These are phyloP conservation scores for Prorops nasuta DNA, from an alignment of 1,140 invertebrate genomes.

Conservation along the genomic window DNA sequence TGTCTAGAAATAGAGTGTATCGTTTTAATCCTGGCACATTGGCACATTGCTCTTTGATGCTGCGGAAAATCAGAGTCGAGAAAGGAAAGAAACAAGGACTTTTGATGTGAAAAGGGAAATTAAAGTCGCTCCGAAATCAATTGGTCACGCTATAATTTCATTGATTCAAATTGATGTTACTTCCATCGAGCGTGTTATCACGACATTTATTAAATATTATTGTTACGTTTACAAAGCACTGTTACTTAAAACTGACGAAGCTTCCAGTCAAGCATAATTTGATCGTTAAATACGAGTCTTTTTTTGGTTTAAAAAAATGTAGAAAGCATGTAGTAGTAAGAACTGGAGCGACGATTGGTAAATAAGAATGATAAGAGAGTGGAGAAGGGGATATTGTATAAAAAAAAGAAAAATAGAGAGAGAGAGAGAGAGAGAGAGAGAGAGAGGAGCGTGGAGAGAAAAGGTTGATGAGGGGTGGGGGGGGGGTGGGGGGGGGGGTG, in stretches of 20 bases:
- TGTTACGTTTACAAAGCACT: too few relatives aligned
- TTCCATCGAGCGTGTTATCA: too few relatives aligned
- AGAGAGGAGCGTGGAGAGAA: constrained; percentile 3
- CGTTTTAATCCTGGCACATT: constrained; percentile 35
- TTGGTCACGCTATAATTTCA: too few relatives aligned
- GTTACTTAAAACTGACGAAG: too few relatives aligned
- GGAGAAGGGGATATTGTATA: not conserved
- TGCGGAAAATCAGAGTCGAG: constrained; percentile 14
- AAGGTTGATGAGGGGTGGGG: constrained; percentile 1
- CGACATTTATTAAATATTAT: too few relatives aligned
- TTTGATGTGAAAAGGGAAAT: too few relatives aligned
- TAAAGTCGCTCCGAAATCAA: too few relatives aligned
- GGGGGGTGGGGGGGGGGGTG: constrained; percentile 9
- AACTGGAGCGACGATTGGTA: not conserved
- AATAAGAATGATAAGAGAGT: not conserved
- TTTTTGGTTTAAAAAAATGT: too few relatives aligned
- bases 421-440: constrained; percentile 1
- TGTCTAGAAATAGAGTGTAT: constrained; percentile 47
- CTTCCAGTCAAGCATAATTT: too few relatives aligned
- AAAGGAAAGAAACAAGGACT: not conserved
- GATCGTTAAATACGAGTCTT: too few relatives aligned
- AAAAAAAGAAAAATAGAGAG: constrained; percentile 6
- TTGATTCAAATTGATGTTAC: too few relatives aligned
- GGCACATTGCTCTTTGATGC: constrained; percentile 19
- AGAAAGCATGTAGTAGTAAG: too few relatives aligned